Conservation (phyloP, 2,888 invertebrate genomes). For the Nephrotoma guestfalica region DNA sequence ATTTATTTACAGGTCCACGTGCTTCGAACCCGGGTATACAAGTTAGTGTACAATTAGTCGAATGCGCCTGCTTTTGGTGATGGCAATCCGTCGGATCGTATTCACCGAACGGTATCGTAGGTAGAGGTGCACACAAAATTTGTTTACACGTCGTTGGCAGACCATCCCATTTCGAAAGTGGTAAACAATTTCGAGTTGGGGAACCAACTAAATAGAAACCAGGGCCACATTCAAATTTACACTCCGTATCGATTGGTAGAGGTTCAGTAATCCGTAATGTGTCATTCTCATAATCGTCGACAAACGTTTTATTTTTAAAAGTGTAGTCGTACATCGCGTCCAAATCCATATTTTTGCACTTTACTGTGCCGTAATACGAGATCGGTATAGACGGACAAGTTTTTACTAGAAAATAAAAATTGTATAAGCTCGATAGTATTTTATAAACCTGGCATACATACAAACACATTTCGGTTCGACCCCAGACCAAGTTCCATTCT, state of each 20-base stretch:
- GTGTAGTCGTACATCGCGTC: constrained; percentile 17
- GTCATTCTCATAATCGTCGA: constrained; percentile 15
- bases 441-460: constrained; percentile 24
- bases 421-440: neutral
- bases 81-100: constrained; percentile 40
- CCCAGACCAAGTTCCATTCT: constrained; percentile 52
- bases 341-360: constrained; percentile 34
- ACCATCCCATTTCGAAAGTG: constrained; percentile 54
- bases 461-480: constrained; percentile 44
- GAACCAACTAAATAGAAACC: constrained; percentile 50
- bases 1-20: constrained; percentile 36
- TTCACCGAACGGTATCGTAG: constrained; percentile 36
- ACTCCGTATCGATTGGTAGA: constrained; percentile 46
- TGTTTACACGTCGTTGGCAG: constrained; percentile 43
- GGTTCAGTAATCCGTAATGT: constrained; percentile 16
- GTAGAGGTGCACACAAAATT: constrained; percentile 35
- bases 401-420: constrained; percentile 36
- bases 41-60: constrained; percentile 39
- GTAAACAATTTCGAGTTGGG: constrained; percentile 45
- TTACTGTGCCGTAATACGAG: constrained; percentile 41
- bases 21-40: constrained; percentile 45
- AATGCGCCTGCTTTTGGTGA: constrained; percentile 38
- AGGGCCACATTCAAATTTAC: constrained; percentile 45
- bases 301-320: constrained; percentile 18
- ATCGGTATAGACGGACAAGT: constrained; percentile 40